Conservation (phyloP, 2,888 invertebrate genomes). For the Cyclophora albipunctata region DNA sequence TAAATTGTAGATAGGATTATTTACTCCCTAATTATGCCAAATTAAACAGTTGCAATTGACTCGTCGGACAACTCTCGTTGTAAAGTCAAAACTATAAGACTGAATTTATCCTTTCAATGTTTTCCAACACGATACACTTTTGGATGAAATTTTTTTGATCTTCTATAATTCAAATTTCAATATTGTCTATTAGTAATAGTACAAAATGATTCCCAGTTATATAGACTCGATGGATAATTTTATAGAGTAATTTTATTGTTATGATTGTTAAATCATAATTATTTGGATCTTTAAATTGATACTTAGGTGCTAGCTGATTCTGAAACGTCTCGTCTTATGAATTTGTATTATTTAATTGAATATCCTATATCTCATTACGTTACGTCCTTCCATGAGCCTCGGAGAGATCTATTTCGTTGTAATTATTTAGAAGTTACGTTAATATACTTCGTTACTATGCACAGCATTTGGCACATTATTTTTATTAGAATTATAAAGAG, state of each 20-base stretch:
- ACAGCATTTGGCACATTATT: conserved; percentile 47
- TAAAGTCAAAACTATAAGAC: conserved; percentile 17
- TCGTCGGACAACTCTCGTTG: too few relatives aligned
- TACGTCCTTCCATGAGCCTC: conserved; percentile 15
- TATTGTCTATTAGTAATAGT: conserved; percentile 39
- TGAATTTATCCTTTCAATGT: conserved; percentile 14
- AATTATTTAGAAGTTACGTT: conserved; percentile 22
- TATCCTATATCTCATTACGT: conserved; percentile 6
- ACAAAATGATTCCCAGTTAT: background rate
- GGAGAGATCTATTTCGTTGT: conserved; percentile 26
- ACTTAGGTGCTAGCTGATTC: conserved; percentile 57
- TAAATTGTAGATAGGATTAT: conserved; percentile 12
- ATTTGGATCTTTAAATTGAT: conserved; percentile 19
- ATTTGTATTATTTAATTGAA: background rate
- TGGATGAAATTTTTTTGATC: conserved; percentile 3
- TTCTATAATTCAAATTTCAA: conserved; percentile 6
- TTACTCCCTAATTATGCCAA: conserved; percentile 26
- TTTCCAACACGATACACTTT: conserved; percentile 7
- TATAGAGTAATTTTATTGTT: too few relatives aligned
- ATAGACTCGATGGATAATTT: too few relatives aligned
- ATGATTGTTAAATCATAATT: background rate
- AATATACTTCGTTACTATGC: conserved; percentile 34
- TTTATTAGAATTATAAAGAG: conserved; percentile 13
- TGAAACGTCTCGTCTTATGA: conserved; percentile 38
- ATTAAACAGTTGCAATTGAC: conserved; percentile 12